Percentiles rank a stretch among this genome's conserved stretches.
phyloP scores from a whole-genome alignment of 2,888 invertebrate genomes.

The Lutraria lutraria region DNA sequence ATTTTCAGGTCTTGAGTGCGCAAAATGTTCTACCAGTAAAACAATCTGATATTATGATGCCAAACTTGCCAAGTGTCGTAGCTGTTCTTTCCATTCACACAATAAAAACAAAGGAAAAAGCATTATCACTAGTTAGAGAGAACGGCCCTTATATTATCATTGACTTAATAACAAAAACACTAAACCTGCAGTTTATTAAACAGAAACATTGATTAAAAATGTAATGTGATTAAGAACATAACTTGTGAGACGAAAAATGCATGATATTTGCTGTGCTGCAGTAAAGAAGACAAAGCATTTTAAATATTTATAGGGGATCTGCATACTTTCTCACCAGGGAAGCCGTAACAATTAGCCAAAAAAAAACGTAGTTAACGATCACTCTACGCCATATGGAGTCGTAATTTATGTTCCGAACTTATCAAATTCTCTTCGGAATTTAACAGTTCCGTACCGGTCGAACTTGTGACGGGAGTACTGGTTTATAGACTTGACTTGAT shows the following conservation, averaged over 20 bases:
- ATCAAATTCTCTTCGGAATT: too few relatives aligned
- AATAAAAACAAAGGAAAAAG: too few relatives aligned
- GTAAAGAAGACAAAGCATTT: neutral
- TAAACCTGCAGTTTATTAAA: slow-evolving; percentile 5
- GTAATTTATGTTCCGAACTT: neutral
- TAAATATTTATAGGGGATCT: neutral
- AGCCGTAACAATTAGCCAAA: neutral
- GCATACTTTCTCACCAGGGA: slow-evolving; percentile 2
- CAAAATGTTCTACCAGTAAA: too few relatives aligned
- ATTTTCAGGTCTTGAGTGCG: too few relatives aligned
- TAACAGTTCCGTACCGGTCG: neutral
- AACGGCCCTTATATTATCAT: too few relatives aligned
- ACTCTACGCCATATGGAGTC: neutral
- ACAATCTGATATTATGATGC: too few relatives aligned
- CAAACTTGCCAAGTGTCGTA: too few relatives aligned
- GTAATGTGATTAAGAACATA: neutral
- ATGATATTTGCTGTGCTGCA: too few relatives aligned
- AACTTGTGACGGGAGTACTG: neutral
- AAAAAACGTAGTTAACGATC: neutral
- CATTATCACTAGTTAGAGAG: too few relatives aligned
- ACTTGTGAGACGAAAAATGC: neutral
- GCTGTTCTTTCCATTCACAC: too few relatives aligned
- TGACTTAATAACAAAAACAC: neutral
- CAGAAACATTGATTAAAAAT: neutral
- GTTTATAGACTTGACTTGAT: neutral